A percentile compares a stretch with the other conserved stretches of the same genome.
These are phyloP conservation scores for Eledone cirrhosa DNA, from an alignment of 2,888 invertebrate genomes.

Conservation along the genomic window DNA sequence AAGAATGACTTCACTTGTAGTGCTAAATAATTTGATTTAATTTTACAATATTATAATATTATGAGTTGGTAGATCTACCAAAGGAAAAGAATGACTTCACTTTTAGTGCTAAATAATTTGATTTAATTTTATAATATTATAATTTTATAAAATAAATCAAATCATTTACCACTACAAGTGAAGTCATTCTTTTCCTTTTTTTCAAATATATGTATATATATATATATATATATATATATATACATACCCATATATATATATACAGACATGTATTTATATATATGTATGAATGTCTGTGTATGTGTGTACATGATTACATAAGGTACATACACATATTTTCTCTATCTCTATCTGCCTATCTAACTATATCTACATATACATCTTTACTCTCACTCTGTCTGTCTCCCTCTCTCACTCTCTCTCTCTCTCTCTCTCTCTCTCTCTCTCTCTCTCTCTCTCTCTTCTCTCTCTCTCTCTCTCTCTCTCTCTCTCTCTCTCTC, in stretches of 20 bases:
- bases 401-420: background rate
- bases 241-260: background rate
- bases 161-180: no score
- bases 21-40: no score
- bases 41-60: no score
- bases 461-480: background rate
- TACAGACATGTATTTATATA: background rate
- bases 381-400: background rate
- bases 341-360: background rate
- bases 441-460: background rate
- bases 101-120: no score
- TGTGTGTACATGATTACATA: no score
- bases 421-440: background rate
- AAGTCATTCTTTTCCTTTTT: no score
- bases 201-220: no score
- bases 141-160: no score
- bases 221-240: background rate
- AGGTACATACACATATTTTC: background rate
- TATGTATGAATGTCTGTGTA: background rate
- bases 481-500: background rate
- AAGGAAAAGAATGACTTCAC: no score
- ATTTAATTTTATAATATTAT: no score
- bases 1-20: no score
- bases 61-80: no score
- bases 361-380: background rate